phyloP scores from a whole-genome alignment of 2,888 invertebrate species.

The Lasioglossum pauxillum region DNA sequence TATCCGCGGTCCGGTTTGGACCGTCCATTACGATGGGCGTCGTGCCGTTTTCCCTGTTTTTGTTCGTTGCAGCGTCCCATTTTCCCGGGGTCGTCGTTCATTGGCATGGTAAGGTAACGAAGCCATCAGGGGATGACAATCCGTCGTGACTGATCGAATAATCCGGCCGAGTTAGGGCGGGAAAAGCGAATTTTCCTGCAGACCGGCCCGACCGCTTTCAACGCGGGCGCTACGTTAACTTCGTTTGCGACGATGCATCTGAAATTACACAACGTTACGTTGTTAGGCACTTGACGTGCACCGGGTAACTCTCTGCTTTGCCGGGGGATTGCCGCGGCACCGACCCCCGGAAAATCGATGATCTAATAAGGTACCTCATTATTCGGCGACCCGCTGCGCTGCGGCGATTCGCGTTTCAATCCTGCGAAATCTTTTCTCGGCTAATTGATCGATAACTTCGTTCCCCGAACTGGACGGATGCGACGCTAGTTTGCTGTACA shows the following conservation, averaged over 20 bases:
- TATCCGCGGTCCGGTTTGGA: not conserved
- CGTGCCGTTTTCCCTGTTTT: not conserved
- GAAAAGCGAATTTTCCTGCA: conserved; percentile 66
- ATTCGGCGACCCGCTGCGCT: conserved; percentile 39
- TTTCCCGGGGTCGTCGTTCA: not conserved
- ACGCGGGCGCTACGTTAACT: conserved; percentile 64
- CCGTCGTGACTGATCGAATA: conserved; percentile 68
- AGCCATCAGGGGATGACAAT: conserved; percentile 63
- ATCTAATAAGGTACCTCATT: conserved; percentile 52
- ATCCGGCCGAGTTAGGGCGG: conserved; percentile 50
- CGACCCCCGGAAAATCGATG: conserved; percentile 45
- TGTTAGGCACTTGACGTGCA: conserved; percentile 65
- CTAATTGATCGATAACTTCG: conserved; percentile 15
- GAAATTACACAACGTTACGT: conserved; percentile 68
- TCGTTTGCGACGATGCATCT: conserved; percentile 67
- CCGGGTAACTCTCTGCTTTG: conserved; percentile 45
- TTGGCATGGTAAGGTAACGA: conserved; percentile 54
- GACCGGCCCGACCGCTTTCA: conserved; percentile 60
- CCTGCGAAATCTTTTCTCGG: conserved; percentile 20
- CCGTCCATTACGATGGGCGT: not conserved
- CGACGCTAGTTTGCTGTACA: not conserved
- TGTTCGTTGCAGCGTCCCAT: not conserved
- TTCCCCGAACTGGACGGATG: not conserved
- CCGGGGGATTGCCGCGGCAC: conserved; percentile 40
- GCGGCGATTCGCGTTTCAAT: conserved; percentile 25